phyloP scores from a whole-genome alignment of 2,797 vertebrate species.

The Carcharodon carcharias region DNA sequence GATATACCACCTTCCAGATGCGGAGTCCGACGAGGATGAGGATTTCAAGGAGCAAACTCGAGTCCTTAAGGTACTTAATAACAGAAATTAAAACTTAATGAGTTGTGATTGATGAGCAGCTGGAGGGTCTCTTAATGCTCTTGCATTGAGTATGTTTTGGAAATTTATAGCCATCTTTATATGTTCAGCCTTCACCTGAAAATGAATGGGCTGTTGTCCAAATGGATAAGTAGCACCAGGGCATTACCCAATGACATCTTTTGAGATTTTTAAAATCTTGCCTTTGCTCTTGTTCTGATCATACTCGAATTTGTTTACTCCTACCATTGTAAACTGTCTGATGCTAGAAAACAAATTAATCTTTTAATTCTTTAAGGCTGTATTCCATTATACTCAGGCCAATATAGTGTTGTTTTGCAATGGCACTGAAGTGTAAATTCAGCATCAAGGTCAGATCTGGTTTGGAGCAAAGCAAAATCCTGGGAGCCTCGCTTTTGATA shows the following conservation, averaged over 20 bases:
- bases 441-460: not conserved
- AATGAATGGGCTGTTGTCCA: not conserved
- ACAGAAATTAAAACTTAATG: not conserved
- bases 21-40: constrained; percentile 92
- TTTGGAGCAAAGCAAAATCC: not conserved
- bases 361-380: not conserved
- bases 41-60: constrained; percentile 96
- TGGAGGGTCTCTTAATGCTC: not conserved
- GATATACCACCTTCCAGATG: constrained; percentile 93
- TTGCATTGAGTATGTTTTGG: not conserved
- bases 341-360: not conserved
- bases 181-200: not conserved
- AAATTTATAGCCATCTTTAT: not conserved
- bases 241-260: not conserved
- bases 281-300: not conserved
- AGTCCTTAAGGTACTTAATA: constrained; percentile 74
- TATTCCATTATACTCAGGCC: not conserved
- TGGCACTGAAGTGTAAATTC: not conserved
- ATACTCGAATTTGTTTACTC: not conserved
- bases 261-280: not conserved
- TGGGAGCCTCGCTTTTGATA: not conserved
- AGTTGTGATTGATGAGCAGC: not conserved
- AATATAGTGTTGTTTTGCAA: not conserved
- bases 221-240: not conserved
- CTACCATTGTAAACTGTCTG: not conserved